Evolutionary conservation across 2,888 invertebrate species (phyloP), one percentile per base, ranked within the genome.

Genomic region (Ormyrus pomaceus): DNA sequence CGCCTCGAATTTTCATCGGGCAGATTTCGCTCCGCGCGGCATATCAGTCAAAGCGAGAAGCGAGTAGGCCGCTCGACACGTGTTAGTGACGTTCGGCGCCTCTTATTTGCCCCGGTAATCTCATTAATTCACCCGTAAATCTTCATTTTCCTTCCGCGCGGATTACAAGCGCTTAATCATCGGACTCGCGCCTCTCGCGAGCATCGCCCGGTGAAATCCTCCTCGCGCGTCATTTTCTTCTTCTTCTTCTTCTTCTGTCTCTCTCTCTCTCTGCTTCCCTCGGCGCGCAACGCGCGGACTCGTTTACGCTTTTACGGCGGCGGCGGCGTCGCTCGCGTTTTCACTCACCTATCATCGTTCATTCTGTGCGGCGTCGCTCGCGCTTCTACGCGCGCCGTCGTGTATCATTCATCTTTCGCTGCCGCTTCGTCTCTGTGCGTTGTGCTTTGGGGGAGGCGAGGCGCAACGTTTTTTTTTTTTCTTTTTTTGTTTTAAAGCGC

Each of bases 51-150:
- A 2, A 34, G 34, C 34, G 4, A 34, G 34, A 34, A 34, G 34
- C 34, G 34, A 34, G 34, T 1, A 34, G 34, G 34, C 34, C 34
- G 66, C n/a, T 74, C 74, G 71, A 77, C 81, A 74, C 61, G 77
- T 77, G 81, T 70, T 61, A 10, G 65, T 45, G 64, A 55, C 74
- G 61, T 56, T 59, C 34, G 56, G 68, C 59, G 58, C 56, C 62
- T 64, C 73, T 66, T 70, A 51, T 59, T 68, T 55, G 72, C 50
- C 69, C 77, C 46, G 50, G 48, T 72, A 71, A 81, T 75, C 75
- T 77, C 75, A 75, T 81, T 81, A 74, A 75, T 78, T 71, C 62
- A 10, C n/a, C 68, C 75, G 75, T 81, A 71, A 78, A 81, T 81
- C 81, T 78, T 78, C 77, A 75, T 81, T 78, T 62, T 58, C 46